A percentile compares a stretch with the other conserved stretches of the same genome.
phyloP scores from a whole-genome alignment of 2,113 vertebrate species.

The Potamarius usumacintae region DNA sequence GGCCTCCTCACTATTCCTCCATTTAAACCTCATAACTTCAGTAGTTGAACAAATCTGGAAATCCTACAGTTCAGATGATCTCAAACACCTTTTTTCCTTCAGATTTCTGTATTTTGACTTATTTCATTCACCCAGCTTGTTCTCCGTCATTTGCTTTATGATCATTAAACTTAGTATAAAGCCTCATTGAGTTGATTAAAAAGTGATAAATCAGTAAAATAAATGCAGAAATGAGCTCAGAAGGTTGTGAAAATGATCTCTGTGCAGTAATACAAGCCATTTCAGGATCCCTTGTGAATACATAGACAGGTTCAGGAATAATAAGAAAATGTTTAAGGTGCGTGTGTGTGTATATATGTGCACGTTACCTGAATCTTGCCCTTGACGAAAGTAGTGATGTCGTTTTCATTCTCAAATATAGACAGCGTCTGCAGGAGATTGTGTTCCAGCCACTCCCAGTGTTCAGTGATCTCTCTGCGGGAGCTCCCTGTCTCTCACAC shows the following conservation, averaged over 20 bases:
- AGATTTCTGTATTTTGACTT: neutral
- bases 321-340: neutral
- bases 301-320: neutral
- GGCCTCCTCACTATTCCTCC: no score
- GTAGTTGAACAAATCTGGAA: neutral
- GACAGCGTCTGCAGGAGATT: constrained; percentile 96
- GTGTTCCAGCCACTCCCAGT: constrained; percentile 99
- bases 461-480: constrained; percentile 94
- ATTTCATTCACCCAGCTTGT: neutral
- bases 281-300: neutral
- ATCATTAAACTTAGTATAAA: neutral
- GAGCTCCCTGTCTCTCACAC: constrained; percentile 80
- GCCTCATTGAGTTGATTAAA: neutral
- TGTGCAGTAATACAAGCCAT: neutral
- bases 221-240: neutral
- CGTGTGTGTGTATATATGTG: neutral
- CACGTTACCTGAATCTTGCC: constrained; percentile 95
- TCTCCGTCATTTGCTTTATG: neutral
- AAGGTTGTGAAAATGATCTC: neutral
- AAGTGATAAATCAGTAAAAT: neutral
- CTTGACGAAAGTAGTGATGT: constrained; percentile 96
- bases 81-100: neutral
- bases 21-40: neutral
- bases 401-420: constrained; percentile 98
- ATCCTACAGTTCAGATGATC: neutral